Evolutionary conservation across 2,113 vertebrate species (phyloP).

Genomic region (Nibea coibor): DNA sequence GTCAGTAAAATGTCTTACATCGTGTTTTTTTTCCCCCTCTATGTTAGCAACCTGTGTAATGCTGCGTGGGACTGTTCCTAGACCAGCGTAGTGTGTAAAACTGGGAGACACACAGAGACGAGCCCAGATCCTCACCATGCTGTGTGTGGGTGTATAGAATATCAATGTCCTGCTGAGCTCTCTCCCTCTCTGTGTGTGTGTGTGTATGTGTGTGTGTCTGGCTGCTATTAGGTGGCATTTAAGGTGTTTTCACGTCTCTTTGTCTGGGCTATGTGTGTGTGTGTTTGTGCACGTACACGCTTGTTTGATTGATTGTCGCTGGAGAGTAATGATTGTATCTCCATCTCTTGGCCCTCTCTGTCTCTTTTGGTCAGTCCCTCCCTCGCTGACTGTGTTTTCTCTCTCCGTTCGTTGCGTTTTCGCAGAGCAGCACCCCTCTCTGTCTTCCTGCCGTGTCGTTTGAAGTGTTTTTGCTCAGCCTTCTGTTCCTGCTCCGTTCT

Average conservation of each 20-base stretch:
- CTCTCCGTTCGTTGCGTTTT: conserved; percentile 36
- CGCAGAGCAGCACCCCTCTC: conserved; percentile 31
- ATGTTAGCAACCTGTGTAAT: conserved; percentile 31
- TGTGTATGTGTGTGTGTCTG: conserved; percentile 49
- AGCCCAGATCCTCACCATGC: conserved; percentile 74
- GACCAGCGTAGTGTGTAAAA: conserved; percentile 60
- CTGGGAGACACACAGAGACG: conserved; percentile 63
- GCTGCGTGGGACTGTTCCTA: conserved; percentile 52
- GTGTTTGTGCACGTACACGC: conserved; percentile 22
- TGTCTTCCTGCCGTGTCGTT: conserved; percentile 55
- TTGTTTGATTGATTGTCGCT: conserved; percentile 61
- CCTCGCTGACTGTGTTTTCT: conserved; percentile 5
- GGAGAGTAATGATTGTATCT: conserved; percentile 61
- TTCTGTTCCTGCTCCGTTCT: conserved; percentile 68
- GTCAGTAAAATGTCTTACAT: conserved; percentile 25
- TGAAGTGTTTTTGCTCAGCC: conserved; percentile 66
- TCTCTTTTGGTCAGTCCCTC: conserved; percentile 47
- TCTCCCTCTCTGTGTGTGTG: conserved; percentile 52
- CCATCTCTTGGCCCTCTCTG: conserved; percentile 32
- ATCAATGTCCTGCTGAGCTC: conserved; percentile 80
- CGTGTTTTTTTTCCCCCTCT: conserved; percentile 34
- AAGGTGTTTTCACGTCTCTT: conserved; percentile 60
- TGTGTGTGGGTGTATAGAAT: conserved; percentile 80
- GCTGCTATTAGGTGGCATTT: conserved; percentile 59
- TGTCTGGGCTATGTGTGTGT: conserved; percentile 39